Conservation (phyloP, 2,888 invertebrate species). For the Yponomeuta plumbellus region DNA sequence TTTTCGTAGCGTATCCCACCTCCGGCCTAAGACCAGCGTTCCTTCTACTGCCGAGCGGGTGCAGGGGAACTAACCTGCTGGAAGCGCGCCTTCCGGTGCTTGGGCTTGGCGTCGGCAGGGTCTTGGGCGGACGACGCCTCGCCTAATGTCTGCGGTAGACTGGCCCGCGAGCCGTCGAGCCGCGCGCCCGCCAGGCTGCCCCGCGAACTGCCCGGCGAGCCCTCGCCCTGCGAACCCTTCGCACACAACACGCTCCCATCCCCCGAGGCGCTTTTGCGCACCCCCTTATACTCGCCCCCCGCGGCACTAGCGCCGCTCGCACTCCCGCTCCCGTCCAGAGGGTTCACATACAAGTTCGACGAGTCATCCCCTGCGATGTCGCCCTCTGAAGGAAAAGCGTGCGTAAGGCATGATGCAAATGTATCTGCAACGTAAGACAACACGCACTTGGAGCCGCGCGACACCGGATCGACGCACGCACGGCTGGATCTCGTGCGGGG, state of each 20-base stretch:
- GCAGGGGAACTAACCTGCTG: conserved; percentile 79
- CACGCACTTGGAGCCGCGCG: conserved; percentile 66
- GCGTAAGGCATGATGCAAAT: conserved; percentile 97
- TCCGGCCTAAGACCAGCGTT: background rate
- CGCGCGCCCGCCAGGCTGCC: conserved; percentile 56
- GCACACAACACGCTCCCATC: conserved; percentile 82
- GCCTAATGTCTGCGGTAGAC: conserved; percentile 59
- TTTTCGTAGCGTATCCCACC: background rate
- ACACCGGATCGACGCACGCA: conserved; percentile 34
- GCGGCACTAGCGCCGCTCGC: conserved; percentile 46
- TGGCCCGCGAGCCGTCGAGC: conserved; percentile 61
- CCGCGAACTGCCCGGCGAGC: conserved; percentile 65
- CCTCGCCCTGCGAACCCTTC: conserved; percentile 73
- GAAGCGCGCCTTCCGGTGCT: conserved; percentile 90
- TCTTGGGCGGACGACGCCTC: conserved; percentile 78
- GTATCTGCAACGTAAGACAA: conserved; percentile 89
- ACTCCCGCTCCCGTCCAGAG: conserved; percentile 82
- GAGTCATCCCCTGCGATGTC: conserved; percentile 84
- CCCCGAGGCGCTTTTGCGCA: conserved; percentile 88
- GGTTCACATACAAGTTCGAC: conserved; percentile 93
- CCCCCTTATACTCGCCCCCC: conserved; percentile 71
- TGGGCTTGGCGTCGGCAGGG: conserved; percentile 76
- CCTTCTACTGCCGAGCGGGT: background rate
- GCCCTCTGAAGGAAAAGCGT: conserved; percentile 93
- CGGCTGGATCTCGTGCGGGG: conserved; percentile 24